Conservation (phyloP, 2,113 vertebrate genomes). For the Genyomyrus donnyi region DNA sequence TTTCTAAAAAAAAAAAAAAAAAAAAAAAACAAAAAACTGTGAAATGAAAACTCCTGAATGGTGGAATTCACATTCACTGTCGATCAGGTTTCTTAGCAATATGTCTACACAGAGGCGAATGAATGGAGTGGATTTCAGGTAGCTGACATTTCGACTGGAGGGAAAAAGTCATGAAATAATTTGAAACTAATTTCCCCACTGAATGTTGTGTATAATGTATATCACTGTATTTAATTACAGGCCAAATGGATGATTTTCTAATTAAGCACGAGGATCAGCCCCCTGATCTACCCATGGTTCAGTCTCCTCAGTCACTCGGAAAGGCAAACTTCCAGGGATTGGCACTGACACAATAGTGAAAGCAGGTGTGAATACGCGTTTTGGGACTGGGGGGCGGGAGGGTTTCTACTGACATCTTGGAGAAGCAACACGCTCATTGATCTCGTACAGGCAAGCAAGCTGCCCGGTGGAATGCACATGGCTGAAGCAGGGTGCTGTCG, state of each 20-base stretch:
- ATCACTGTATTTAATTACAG: neutral
- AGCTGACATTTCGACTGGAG: neutral
- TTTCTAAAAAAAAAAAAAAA: neutral
- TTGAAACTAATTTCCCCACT: neutral
- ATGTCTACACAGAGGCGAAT: neutral
- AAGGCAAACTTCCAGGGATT: neutral
- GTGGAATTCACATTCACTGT: neutral
- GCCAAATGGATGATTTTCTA: neutral
- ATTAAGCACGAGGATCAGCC: neutral
- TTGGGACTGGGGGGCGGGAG: neutral
- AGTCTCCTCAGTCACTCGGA: neutral
- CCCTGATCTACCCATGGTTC: neutral
- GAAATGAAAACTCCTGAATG: neutral
- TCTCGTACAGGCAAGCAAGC: neutral
- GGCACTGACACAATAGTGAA: neutral
- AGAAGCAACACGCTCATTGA: neutral
- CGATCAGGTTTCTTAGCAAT: neutral
- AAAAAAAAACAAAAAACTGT: neutral
- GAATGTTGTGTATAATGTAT: neutral
- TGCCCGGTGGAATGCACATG: neutral
- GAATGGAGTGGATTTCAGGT: neutral
- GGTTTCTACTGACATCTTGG: neutral
- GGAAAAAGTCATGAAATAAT: neutral
- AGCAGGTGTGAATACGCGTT: neutral
- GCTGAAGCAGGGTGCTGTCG: neutral